Conservation (phyloP, 1,140 invertebrate genomes). For the Diorhabda carinulata region DNA sequence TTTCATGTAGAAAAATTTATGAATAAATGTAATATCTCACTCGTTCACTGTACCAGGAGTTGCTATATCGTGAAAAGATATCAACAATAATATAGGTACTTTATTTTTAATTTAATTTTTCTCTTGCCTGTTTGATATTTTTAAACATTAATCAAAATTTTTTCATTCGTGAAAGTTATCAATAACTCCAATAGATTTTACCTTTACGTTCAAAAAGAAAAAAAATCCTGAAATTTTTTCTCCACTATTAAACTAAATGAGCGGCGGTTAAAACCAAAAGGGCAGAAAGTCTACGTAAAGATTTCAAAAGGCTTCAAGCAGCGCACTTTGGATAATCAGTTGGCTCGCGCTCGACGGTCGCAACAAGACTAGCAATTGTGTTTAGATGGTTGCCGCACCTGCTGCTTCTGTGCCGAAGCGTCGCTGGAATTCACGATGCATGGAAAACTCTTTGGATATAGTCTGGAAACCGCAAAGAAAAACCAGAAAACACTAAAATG, state of each 20-base stretch:
- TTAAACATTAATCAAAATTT: too few relatives aligned
- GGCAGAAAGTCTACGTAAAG: background rate
- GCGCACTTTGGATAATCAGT: background rate
- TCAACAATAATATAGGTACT: too few relatives aligned
- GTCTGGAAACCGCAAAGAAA: background rate
- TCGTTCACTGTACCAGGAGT: too few relatives aligned
- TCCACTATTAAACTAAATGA: background rate
- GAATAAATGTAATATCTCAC: too few relatives aligned
- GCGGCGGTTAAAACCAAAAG: background rate
- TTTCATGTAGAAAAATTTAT: too few relatives aligned
- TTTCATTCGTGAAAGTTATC: too few relatives aligned
- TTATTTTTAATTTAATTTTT: too few relatives aligned
- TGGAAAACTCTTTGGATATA: background rate
- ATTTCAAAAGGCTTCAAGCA: background rate
- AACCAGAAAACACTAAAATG: background rate
- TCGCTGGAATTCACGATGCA: background rate
- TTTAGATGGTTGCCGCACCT: background rate
- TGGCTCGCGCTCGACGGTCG: constrained; percentile 1
- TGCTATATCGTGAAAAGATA: too few relatives aligned
- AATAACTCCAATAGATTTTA: background rate
- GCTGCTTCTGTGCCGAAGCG: background rate
- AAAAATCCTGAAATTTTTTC: constrained; percentile 1
- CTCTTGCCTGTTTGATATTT: too few relatives aligned
- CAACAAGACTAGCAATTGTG: background rate
- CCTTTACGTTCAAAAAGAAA: background rate